These are phyloP conservation scores for Pogonus chalceus DNA, from an alignment of 1,140 invertebrate genomes.

Conservation along the genomic window DNA sequence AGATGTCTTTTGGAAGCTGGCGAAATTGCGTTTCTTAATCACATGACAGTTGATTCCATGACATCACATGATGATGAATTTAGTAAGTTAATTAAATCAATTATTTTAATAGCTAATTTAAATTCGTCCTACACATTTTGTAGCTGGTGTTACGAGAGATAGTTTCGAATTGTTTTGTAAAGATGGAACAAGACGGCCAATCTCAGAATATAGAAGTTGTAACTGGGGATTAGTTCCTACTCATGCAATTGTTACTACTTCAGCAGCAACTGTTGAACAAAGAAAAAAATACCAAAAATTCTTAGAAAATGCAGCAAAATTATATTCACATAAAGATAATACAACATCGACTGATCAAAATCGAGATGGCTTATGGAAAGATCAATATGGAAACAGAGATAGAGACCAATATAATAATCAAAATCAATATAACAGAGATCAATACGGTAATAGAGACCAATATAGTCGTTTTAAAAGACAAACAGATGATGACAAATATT, in stretches of 20 bases:
- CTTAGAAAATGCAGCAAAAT: slow-evolving; percentile 40
- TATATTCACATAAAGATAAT: slow-evolving; percentile 30
- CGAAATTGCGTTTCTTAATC: slow-evolving; percentile 87
- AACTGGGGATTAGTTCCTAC: slow-evolving; percentile 81
- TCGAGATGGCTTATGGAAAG: slow-evolving; percentile 13
- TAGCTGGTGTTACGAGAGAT: slow-evolving; percentile 49
- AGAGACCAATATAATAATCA: slow-evolving; percentile 12
- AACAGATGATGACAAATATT: background rate
- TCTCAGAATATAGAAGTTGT: slow-evolving; percentile 68
- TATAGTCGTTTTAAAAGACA: background rate
- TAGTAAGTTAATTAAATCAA: slow-evolving; percentile 35
- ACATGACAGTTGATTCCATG: slow-evolving; percentile 72
- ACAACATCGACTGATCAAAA: slow-evolving; percentile 9
- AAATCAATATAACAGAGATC: slow-evolving; percentile 4
- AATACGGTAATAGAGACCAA: slow-evolving; percentile 12
- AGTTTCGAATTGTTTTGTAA: slow-evolving; percentile 80
- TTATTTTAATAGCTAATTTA: slow-evolving; percentile 11
- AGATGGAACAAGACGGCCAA: slow-evolving; percentile 59
- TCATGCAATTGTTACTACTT: slow-evolving; percentile 78
- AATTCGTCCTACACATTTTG: slow-evolving; percentile 12
- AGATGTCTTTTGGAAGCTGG: slow-evolving; percentile 76
- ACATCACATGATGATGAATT: slow-evolving; percentile 45
- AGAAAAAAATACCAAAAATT: slow-evolving; percentile 51
- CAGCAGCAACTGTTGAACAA: slow-evolving; percentile 52
- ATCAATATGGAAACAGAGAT: slow-evolving; percentile 20